A percentile compares a stretch with the other conserved stretches of the same genome.
Conservation (phyloP, 2,113 vertebrate genomes). For the Lophura nycthemera region DNA sequence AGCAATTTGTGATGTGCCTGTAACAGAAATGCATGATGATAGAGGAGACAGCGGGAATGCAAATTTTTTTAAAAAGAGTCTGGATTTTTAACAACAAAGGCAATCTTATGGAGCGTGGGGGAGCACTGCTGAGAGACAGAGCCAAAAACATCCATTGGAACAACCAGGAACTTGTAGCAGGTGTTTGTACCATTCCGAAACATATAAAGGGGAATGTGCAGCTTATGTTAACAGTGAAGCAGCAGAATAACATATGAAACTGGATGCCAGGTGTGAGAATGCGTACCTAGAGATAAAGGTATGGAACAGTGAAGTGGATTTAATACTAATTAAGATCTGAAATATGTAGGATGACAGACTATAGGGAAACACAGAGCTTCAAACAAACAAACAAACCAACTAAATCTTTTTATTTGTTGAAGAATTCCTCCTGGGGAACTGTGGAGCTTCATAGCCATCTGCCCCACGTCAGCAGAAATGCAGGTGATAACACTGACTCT, state of each 20-base stretch:
- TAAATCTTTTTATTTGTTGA: neutral
- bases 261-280: neutral
- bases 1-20: constrained; percentile 8
- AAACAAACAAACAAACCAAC: neutral
- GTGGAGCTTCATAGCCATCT: neutral
- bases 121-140: neutral
- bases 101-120: rapidly evolving
- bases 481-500: rapidly evolving
- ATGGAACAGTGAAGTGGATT: neutral
- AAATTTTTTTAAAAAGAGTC: neutral
- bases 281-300: neutral
- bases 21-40: neutral
- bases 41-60: neutral
- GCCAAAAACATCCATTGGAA: neutral
- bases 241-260: neutral
- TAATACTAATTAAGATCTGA: neutral
- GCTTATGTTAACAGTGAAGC: neutral
- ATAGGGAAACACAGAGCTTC: neutral
- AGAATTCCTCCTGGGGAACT: neutral
- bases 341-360: neutral
- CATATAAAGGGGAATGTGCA: neutral
- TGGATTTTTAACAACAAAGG: constrained; percentile 20
- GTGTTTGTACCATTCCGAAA: neutral
- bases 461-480: neutral
- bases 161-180: neutral